phyloP scores from a whole-genome alignment of 2,113 vertebrate species.

The Corythornis cristatus region DNA sequence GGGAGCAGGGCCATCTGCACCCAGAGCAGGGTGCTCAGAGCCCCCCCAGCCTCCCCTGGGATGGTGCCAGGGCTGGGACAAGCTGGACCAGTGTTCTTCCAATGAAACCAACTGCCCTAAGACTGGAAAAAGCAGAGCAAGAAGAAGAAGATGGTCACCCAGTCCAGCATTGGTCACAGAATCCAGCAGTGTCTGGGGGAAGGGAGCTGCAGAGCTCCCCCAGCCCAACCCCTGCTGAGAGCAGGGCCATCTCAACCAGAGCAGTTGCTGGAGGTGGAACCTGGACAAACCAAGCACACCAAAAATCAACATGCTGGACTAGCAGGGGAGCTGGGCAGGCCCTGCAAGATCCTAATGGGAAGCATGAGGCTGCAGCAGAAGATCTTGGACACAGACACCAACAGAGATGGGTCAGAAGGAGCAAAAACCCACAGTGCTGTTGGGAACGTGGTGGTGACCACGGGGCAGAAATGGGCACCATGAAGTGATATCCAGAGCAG shows the following conservation, averaged over 20 bases:
- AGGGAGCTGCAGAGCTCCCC: no score
- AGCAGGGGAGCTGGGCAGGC: neutral
- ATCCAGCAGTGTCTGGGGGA: no score
- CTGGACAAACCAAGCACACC: neutral
- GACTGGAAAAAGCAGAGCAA: neutral
- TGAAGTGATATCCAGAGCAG: neutral
- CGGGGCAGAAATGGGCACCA: neutral
- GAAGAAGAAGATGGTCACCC: neutral
- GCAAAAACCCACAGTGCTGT: neutral
- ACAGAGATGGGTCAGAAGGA: neutral
- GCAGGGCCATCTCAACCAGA: no score
- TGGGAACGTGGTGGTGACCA: rapidly evolving
- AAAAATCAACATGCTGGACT: neutral
- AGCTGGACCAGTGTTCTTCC: neutral
- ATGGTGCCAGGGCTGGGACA: neutral
- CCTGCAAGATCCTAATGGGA: neutral
- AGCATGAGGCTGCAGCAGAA: neutral
- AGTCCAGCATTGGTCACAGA: neutral
- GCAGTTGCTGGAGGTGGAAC: neutral
- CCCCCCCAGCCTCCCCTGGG: neutral
- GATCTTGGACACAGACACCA: neutral
- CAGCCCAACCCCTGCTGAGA: no score
- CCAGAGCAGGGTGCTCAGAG: no score
- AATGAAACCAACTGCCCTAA: neutral
- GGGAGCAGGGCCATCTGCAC: neutral